Base-by-base conservation (phyloP, 1,140 invertebrate species). In the Drosophila dunni region DNA sequence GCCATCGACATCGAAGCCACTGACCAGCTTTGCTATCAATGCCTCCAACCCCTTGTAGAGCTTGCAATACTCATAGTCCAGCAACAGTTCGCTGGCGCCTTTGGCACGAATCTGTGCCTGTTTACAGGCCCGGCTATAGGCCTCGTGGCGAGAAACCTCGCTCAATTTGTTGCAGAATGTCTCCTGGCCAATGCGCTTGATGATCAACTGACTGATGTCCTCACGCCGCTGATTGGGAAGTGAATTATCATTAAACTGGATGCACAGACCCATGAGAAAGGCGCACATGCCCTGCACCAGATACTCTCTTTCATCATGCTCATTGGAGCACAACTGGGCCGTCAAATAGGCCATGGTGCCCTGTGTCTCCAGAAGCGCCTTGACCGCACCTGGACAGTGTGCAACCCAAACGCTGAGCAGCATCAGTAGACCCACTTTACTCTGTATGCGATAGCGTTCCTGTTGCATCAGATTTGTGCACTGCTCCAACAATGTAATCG, bases 61-160 rank as follows among this genome's bases (percentile, higher is more conserved):
- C 85, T 95, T 95, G 86, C 97, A 98, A 93, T 99, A 99, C 92
- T 99, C 97, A 93, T 98, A 98, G 93, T 99, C 99, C 57, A 99
- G 94, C 24, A 99, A 93, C 15, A 99, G 93, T 76, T 99, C 97
- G 9, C 93, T 93, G 6, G 97, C 93, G 72, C 95, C 93, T 91
- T 96, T 96, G 10, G 95, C 96, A 38, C 95, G 94, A 4, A 97
- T 94, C 92, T 99, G 97, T 1, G 98, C 98, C 91, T 98, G 97
- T 93, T 99, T 99, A 2, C 97, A 95, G 33, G 98, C 97, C 90
- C 95, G 95, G 34, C 96, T 97, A 93, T 99, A 99, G 34, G 95
- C 94, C 93, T 99, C 98, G 86, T 98, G 97, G 65, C 96, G 95
- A 0, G 96, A 95, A 42, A 99, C 96, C 70, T 97, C 96, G 53